Evolutionary conservation across 2,888 invertebrate species (phyloP), one percentile per base, ranked within the genome.

Genomic region (Meloe dianella): DNA sequence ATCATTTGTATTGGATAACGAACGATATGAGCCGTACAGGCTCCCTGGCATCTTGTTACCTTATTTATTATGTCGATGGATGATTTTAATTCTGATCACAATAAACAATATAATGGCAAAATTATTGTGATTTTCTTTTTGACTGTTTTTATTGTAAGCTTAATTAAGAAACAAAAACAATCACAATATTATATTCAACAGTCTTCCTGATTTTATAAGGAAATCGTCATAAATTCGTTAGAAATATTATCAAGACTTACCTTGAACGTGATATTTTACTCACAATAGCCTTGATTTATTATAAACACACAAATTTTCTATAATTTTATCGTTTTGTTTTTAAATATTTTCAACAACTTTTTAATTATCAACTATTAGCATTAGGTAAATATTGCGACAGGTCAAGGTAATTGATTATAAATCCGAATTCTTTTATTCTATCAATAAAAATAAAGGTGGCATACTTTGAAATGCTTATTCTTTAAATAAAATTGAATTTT

Each of bases 1-100:
- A 79, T 88, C 88, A 69, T 73, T 73, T 71, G 76, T 63, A 63
- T 74, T 74, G 66, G 72, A 74, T 80, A 89, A 84, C 78, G 87
- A 87, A 77, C 87, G 86, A 85, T 89, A 89, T 81, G 89, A 88
- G 83, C 88, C 88, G 83, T 87, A 87, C 84, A 88, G 86, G 81
- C 85, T 83, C 78, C 87, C 87, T 82, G 89, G 87, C 90, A 90
- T 90, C 84, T 83, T 85, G 68, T 58, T 60, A 32, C 58, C 51
- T 47, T 47, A 47, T 41, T 47, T 47, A 47, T 47, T 47, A 47
- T 20, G 20, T 5, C 7, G n/a, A 17, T 35, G 38, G 27, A 41
- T 41, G n/a, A n/a, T 41, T 41, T 41, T 20, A 47, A 17, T 47
- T 20, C 47, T 47, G 10, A 47, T 47, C 10, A 20, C 20, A 41